Evolutionary conservation across 2,113 vertebrate genomes (phyloP).

Genomic region (Marmota monax): DNA sequence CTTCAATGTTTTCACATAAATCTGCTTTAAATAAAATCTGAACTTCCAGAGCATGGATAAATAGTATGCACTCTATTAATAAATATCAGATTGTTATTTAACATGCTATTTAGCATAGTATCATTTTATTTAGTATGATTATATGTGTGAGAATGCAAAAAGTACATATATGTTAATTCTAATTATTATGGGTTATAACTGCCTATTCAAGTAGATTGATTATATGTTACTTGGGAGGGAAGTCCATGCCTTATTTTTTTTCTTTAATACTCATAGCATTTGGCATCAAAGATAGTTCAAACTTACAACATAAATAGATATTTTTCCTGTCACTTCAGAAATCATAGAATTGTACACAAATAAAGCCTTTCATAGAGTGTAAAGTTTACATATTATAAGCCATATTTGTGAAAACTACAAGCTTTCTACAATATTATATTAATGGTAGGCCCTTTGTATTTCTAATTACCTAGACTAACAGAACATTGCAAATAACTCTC

Average conservation of each 20-base stretch:
- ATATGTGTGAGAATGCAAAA: neutral
- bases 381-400: neutral
- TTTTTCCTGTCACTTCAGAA: neutral
- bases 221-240: neutral
- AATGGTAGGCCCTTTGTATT: neutral
- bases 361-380: neutral
- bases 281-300: neutral
- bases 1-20: neutral
- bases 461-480: neutral
- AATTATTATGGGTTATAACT: neutral
- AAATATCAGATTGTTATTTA: neutral
- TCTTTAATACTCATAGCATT: neutral
- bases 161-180: neutral
- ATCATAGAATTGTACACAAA: neutral
- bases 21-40: neutral
- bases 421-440: neutral
- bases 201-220: neutral
- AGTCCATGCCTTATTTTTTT: neutral
- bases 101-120: neutral
- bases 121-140: neutral
- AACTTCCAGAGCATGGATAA: neutral
- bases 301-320: neutral
- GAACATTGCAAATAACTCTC: neutral
- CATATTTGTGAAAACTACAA: neutral
- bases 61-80: neutral